phyloP scores from a whole-genome alignment of 1,140 invertebrate species.

The Drosophila tsacasi region DNA sequence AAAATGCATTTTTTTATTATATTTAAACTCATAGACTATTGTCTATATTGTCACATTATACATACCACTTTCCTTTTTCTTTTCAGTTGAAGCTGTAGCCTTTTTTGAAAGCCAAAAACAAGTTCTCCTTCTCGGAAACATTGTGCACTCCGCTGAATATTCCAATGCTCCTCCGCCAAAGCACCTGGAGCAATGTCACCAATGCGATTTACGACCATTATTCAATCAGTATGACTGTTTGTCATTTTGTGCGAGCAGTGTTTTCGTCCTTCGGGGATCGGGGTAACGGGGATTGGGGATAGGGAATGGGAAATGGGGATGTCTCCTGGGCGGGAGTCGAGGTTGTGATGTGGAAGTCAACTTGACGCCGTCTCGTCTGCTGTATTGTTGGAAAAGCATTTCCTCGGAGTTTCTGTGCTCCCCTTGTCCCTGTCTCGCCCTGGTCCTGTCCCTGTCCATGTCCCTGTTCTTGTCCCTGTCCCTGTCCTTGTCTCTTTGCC shows the following conservation, averaged over 20 bases:
- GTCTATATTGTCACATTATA: background rate
- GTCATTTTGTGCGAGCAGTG: slow-evolving; percentile 75
- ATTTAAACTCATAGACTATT: background rate
- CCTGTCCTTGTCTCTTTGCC: slow-evolving; percentile 24
- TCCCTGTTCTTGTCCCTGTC: slow-evolving; percentile 1
- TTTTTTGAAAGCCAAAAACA: slow-evolving; percentile 9
- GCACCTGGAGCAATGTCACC: slow-evolving; percentile 65
- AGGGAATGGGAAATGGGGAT: slow-evolving; percentile 23
- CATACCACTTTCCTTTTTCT: background rate
- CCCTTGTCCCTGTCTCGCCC: slow-evolving; percentile 14
- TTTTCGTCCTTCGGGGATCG: slow-evolving; percentile 26
- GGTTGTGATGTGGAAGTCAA: slow-evolving; percentile 65
- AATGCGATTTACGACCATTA: slow-evolving; percentile 84
- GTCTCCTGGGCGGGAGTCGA: slow-evolving; percentile 35
- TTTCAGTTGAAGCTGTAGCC: slow-evolving; percentile 1
- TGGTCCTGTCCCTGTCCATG: background rate
- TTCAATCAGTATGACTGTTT: slow-evolving; percentile 84
- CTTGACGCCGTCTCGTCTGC: slow-evolving; percentile 81
- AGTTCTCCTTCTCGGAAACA: background rate
- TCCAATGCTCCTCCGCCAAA: slow-evolving; percentile 13
- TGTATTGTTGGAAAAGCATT: slow-evolving; percentile 75
- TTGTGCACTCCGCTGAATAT: slow-evolving; percentile 9
- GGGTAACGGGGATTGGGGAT: background rate
- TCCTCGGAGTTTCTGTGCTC: slow-evolving; percentile 46
- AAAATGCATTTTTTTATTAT: background rate